These are phyloP conservation scores for Macrotis lagotis DNA, from an alignment of 2,113 vertebrate genomes.

Conservation along the genomic window DNA sequence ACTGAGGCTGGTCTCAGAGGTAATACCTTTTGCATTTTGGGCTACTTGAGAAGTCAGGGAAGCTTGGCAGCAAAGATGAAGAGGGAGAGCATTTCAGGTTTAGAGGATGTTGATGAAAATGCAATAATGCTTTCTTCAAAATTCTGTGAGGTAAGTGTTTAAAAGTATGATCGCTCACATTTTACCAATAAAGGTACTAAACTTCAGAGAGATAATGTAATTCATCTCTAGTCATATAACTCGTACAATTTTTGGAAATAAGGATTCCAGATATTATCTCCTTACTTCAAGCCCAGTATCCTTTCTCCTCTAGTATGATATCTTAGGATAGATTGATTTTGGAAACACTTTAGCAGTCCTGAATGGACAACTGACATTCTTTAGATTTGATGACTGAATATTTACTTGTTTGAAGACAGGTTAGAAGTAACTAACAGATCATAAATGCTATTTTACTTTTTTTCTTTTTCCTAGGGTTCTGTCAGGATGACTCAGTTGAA, in stretches of 20 bases:
- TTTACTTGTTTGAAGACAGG: neutral
- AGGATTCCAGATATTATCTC: neutral
- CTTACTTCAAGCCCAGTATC: neutral
- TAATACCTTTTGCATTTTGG: neutral
- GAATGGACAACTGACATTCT: neutral
- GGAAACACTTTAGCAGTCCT: neutral
- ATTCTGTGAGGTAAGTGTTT: neutral
- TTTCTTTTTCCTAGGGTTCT: constrained; percentile 84
- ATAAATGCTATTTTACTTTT: constrained; percentile 6
- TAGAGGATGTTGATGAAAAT: neutral
- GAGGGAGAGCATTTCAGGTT: neutral
- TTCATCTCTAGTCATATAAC: neutral
- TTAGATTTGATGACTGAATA: neutral
- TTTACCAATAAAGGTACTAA: neutral
- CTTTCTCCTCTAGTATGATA: neutral
- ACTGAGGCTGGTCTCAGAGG: neutral
- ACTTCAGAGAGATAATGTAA: neutral
- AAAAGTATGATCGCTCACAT: neutral
- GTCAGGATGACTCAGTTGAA: constrained; percentile 83
- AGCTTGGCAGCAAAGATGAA: neutral
- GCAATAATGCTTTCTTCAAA: neutral
- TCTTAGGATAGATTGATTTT: neutral
- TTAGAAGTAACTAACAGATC: constrained; percentile 20
- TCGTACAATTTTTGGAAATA: neutral
- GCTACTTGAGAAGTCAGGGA: neutral